These are phyloP conservation scores for Trinorchestia longiramus DNA, from an alignment of 1,140 invertebrate species.

Conservation along the genomic window DNA sequence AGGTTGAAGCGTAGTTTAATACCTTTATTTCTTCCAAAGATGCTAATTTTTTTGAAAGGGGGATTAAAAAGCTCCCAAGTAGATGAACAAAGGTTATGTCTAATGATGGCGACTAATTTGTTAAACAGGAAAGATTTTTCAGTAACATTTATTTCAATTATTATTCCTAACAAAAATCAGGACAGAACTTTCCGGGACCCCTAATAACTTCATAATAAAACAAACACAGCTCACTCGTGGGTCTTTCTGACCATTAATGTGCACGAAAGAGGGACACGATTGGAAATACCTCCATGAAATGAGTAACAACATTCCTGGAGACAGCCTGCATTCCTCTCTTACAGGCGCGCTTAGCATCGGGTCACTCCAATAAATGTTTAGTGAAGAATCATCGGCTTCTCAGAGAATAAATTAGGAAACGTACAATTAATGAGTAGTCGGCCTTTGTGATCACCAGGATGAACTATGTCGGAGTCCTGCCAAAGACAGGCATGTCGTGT, in stretches of 20 bases:
- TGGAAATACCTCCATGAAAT: neutral
- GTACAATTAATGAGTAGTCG: constrained; percentile 36
- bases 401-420: neutral
- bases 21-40: too few species aligned
- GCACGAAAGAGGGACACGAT: neutral
- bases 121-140: too few species aligned
- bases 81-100: too few species aligned
- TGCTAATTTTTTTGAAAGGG: too few species aligned
- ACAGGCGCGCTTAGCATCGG: neutral
- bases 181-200: too few species aligned
- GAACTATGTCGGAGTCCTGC: constrained; percentile 1
- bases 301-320: neutral
- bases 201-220: neutral
- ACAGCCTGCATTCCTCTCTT: neutral
- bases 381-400: constrained; percentile 24
- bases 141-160: too few species aligned
- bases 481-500: constrained; percentile 23
- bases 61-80: too few species aligned
- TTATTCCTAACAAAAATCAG: too few species aligned
- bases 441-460: constrained; percentile 23
- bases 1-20: too few species aligned
- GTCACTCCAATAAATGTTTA: neutral
- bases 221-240: neutral
- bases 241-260: neutral
- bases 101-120: too few species aligned